Conservation (phyloP, 1,140 invertebrate genomes). For the Diploscapter pachys region DNA sequence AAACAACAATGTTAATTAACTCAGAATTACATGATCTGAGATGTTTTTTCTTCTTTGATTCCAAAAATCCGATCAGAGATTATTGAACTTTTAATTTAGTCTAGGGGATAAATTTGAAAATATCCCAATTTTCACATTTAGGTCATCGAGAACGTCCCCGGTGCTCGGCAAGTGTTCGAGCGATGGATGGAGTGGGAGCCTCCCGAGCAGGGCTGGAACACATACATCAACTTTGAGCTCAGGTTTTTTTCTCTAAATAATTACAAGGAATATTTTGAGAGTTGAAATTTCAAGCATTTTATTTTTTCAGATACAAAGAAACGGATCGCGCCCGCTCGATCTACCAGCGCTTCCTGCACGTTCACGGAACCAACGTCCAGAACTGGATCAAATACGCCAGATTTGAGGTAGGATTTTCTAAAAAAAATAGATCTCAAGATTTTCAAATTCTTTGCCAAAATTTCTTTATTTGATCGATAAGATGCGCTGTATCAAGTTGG, state of each 20-base stretch:
- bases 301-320: slow-evolving; percentile 23
- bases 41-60: no score
- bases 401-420: slow-evolving; percentile 2
- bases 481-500: no score
- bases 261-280: not conserved
- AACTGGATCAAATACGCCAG: slow-evolving; percentile 50
- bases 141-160: slow-evolving; percentile 89
- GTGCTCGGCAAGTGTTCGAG: slow-evolving; percentile 75
- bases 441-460: no score
- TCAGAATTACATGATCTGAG: no score
- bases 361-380: slow-evolving; percentile 51
- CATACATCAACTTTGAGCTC: slow-evolving; percentile 98
- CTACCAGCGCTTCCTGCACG: slow-evolving; percentile 75
- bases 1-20: no score
- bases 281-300: not conserved
- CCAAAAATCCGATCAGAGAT: no score
- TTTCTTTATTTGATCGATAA: no score
- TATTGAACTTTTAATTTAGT: no score
- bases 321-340: slow-evolving; percentile 88
- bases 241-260: slow-evolving; percentile 59
- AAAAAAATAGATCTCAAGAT: no score
- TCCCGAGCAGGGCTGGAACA: slow-evolving; percentile 98
- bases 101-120: no score
- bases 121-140: no score
- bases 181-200: slow-evolving; percentile 99